Conservation (phyloP, 2,797 vertebrate species). For the Iguana delicatissima region DNA sequence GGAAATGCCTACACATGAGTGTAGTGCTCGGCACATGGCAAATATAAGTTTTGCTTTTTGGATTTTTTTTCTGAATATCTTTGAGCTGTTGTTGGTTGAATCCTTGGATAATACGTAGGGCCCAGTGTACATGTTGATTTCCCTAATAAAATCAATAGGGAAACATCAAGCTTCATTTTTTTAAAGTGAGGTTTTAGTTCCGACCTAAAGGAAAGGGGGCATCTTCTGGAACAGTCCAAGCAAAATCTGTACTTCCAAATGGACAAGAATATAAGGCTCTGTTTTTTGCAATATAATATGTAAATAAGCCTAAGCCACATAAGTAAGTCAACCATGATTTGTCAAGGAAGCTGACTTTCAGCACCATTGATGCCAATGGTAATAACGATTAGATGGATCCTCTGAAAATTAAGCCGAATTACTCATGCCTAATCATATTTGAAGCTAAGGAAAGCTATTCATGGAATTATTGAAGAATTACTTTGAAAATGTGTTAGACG, state of each 20-base stretch:
- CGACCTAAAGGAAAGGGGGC: not conserved
- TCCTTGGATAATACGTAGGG: too few species aligned
- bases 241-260: not conserved
- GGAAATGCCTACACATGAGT: too few species aligned
- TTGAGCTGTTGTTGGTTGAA: too few species aligned
- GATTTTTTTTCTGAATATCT: too few species aligned
- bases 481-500: not conserved
- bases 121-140: not conserved
- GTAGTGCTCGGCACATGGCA: too few species aligned
- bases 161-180: not conserved
- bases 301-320: not conserved
- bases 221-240: not conserved
- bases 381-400: not conserved
- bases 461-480: slow-evolving; percentile 1
- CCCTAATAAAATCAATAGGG: not conserved
- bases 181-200: not conserved
- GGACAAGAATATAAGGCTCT: not conserved
- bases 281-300: not conserved
- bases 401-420: not conserved
- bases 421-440: not conserved
- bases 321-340: not conserved
- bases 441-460: not conserved
- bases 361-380: not conserved
- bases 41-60: too few species aligned
- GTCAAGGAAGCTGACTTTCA: not conserved